Evolutionary conservation across 1,140 invertebrate species (phyloP), one percentile per base, ranked within the genome.

Genomic region (Rhyacophila brunnea): DNA sequence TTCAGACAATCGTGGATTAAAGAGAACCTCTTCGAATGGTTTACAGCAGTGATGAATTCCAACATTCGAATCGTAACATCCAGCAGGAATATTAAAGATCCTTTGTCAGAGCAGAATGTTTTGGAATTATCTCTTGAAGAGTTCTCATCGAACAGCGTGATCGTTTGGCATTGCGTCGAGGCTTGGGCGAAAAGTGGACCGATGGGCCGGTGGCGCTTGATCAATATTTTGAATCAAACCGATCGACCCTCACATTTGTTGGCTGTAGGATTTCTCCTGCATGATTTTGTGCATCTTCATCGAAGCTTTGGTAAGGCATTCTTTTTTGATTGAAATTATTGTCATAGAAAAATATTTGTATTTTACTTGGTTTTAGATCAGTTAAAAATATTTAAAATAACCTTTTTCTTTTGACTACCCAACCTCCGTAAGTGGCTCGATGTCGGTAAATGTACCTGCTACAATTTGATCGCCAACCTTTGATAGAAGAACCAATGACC

Each of bases 241-340:
- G 46, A 60, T 4, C n/a, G 19, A 5, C 35, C 60, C 11, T 53
- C 59, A 2, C 59, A 55, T 2, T 2, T 38, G 2, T 34, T 62
- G 20, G 64, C 60, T 1, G 28, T 62, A 9, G 50, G 43, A 3
- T 46, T 59, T 18, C 28, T 62, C 1, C 14, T 65, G 1, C 40
- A 50, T 9, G 52, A 59, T 52, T 65, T 56, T 19, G 28, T 62
- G 15, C 49, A 62, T 43, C 47, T 65, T 7, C 62, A 65, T 44
- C 54, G 44, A 14, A 62, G 23, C 9, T 28, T 28, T 28, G 23
- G 23, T 28, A 28, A 28, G 23, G 9, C 9, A 28, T 28, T n/a
- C n/a, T n/a, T n/a, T n/a, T n/a, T n/a, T n/a, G n/a, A n/a, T n/a
- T n/a, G n/a, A n/a, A n/a, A n/a, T n/a, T n/a, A n/a, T n/a, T n/a